Percentiles rank a stretch among this genome's conserved stretches.
Conservation (phyloP, 2,888 invertebrate species). For the Cynaeus angustus region DNA sequence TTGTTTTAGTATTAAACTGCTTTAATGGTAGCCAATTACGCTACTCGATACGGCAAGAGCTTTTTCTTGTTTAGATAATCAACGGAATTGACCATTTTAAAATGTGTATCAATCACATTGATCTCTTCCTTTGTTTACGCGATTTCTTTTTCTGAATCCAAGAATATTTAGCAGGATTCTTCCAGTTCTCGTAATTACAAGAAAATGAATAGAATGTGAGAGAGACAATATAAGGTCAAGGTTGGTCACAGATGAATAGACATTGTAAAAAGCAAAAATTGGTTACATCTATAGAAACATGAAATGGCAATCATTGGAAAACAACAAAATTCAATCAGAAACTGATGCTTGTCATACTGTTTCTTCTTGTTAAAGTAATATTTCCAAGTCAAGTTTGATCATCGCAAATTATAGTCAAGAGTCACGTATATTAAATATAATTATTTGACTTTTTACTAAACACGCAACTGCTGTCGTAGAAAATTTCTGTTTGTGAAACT, state of each 20-base stretch:
- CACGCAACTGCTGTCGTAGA: conserved; percentile 45
- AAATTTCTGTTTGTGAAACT: conserved; percentile 42
- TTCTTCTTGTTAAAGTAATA: conserved; percentile 39
- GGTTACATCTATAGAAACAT: conserved; percentile 48
- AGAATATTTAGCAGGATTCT: conserved; percentile 1
- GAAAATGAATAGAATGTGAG: conserved; percentile 4
- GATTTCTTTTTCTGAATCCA: background rate
- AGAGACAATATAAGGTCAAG: conserved; percentile 19
- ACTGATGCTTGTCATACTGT: conserved; percentile 43
- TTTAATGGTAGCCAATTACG: no score
- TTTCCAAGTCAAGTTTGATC: conserved; percentile 45
- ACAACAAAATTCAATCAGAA: conserved; percentile 55
- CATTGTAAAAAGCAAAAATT: conserved; percentile 48
- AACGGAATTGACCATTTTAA: conserved; percentile 6
- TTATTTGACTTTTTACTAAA: conserved; percentile 47
- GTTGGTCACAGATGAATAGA: conserved; percentile 35
- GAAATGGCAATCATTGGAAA: conserved; percentile 54
- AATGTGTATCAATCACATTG: background rate
- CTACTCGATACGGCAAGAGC: background rate
- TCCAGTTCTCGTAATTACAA: background rate
- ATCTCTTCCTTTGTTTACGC: background rate
- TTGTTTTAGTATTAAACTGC: conserved; percentile 9
- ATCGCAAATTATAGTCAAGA: conserved; percentile 37
- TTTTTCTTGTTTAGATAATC: background rate
- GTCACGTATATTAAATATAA: conserved; percentile 47